phyloP scores from a whole-genome alignment of 2,888 invertebrate genomes.

The Callyntrura guangdongensis region DNA sequence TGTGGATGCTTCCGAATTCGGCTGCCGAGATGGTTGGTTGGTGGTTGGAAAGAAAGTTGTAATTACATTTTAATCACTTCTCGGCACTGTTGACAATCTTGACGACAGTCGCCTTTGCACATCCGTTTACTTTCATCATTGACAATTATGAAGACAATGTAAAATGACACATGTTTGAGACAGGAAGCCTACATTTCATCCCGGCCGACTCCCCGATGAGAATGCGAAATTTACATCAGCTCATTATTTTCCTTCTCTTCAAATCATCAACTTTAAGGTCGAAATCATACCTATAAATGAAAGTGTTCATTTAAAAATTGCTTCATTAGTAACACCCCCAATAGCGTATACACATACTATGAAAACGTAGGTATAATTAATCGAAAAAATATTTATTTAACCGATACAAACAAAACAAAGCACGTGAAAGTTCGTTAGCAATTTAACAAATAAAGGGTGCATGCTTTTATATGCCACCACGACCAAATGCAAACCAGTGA shows the following conservation, averaged over 20 bases:
- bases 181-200: neutral
- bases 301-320: constrained; percentile 43
- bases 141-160: constrained; percentile 46
- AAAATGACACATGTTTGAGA: constrained; percentile 28
- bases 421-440: neutral
- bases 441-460: neutral
- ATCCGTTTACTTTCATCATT: constrained; percentile 32
- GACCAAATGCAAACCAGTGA: neutral
- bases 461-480: constrained; percentile 8
- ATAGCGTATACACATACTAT: neutral
- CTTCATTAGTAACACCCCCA: constrained; percentile 45
- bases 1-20: constrained; percentile 40
- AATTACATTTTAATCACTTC: neutral
- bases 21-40: constrained; percentile 15
- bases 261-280: constrained; percentile 85
- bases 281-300: constrained; percentile 84
- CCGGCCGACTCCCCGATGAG: constrained; percentile 34
- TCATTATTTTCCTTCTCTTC: constrained; percentile 83
- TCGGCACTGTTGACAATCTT: constrained; percentile 30
- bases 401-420: neutral
- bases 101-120: constrained; percentile 4
- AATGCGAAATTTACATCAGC: constrained; percentile 67
- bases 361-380: neutral
- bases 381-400: too few relatives aligned
- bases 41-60: neutral